These are phyloP conservation scores for Knipowitschia caucasica DNA, from an alignment of 2,797 vertebrate species.

Conservation along the genomic window DNA sequence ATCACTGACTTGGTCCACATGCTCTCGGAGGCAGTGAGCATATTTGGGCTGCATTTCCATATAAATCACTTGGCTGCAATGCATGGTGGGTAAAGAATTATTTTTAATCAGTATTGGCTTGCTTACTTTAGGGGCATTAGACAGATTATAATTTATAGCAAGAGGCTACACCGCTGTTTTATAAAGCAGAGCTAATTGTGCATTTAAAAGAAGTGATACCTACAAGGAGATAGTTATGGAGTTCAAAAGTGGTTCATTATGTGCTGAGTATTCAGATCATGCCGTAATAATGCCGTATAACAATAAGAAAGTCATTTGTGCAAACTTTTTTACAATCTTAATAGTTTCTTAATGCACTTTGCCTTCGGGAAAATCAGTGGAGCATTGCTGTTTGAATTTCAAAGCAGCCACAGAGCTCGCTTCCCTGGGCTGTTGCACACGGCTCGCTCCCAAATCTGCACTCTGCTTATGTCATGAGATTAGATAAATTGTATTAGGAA, in stretches of 20 bases:
- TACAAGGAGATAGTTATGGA: slow-evolving; percentile 41
- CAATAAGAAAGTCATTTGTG: slow-evolving; percentile 16
- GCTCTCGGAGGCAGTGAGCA: slow-evolving; percentile 47
- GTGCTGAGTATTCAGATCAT: slow-evolving; percentile 30
- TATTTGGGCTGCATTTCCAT: slow-evolving; percentile 51
- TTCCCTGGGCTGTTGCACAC: slow-evolving; percentile 11
- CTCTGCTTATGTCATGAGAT: slow-evolving; percentile 32
- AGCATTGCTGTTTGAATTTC: slow-evolving; percentile 29
- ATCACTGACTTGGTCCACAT: slow-evolving; percentile 50
- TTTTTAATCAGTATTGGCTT: slow-evolving; percentile 62
- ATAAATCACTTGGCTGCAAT: slow-evolving; percentile 56
- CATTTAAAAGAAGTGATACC: slow-evolving; percentile 42
- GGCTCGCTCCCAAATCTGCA: background rate
- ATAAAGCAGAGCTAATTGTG: slow-evolving; percentile 56
- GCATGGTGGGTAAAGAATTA: slow-evolving; percentile 60
- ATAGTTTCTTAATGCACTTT: slow-evolving; percentile 13
- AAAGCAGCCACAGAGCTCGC: slow-evolving; percentile 42
- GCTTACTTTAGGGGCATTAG: slow-evolving; percentile 60
- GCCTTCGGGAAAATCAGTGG: slow-evolving; percentile 14
- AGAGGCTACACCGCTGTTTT: slow-evolving; percentile 42
- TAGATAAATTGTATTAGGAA: background rate
- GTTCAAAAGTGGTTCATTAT: slow-evolving; percentile 40
- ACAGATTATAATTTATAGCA: slow-evolving; percentile 64
- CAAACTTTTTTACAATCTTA: slow-evolving; percentile 3
- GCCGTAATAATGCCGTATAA: slow-evolving; percentile 12